These are phyloP conservation scores for Scopus umbretta DNA, from an alignment of 2,113 vertebrate genomes.

Conservation along the genomic window DNA sequence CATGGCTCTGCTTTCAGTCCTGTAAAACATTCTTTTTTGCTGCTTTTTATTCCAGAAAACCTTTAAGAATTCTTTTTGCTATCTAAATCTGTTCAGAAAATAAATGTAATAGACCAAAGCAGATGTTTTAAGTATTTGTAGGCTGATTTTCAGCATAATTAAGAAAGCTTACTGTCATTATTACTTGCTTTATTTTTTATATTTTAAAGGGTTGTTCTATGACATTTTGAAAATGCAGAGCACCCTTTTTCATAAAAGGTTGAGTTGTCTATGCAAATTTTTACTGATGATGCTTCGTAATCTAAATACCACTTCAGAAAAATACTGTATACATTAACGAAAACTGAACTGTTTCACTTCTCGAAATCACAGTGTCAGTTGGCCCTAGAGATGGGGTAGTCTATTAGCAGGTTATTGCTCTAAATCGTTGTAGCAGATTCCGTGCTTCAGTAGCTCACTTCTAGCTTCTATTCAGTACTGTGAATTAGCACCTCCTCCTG, in stretches of 20 bases:
- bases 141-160: background rate
- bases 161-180: background rate
- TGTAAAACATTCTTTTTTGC: background rate
- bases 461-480: background rate
- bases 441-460: background rate
- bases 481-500: background rate
- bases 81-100: background rate
- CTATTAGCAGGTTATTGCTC: background rate
- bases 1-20: background rate
- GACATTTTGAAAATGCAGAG: conserved; percentile 14
- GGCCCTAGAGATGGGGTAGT: background rate
- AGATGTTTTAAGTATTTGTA: background rate
- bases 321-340: background rate
- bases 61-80: background rate
- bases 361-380: background rate
- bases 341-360: background rate
- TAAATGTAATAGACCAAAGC: background rate
- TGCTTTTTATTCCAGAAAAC: background rate
- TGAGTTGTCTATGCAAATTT: background rate
- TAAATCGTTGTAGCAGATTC: background rate
- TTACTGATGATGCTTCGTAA: background rate
- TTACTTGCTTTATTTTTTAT: background rate
- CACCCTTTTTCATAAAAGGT: background rate
- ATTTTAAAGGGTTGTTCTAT: background rate
- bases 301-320: background rate